Conservation (phyloP, 2,888 invertebrate species). For the Hipparchia semele region DNA sequence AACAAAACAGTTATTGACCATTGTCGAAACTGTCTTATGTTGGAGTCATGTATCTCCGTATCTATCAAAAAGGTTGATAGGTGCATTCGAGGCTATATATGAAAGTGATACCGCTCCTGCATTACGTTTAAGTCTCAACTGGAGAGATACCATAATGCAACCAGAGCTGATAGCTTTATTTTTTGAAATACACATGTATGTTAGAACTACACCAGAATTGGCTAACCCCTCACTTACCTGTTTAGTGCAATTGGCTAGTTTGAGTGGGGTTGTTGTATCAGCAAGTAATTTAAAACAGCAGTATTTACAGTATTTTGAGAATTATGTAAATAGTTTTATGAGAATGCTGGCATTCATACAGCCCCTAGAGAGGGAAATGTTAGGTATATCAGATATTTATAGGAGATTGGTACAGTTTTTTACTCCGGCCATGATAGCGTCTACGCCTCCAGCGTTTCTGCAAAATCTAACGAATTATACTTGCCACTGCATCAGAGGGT, state of each 20-base stretch:
- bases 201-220: conserved; percentile 88
- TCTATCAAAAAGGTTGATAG: conserved; percentile 87
- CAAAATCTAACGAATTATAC: conserved; percentile 72
- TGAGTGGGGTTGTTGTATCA: conserved; percentile 70
- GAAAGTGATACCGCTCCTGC: conserved; percentile 86
- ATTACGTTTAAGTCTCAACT: conserved; percentile 85
- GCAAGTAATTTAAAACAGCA: conserved; percentile 67
- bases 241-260: conserved; percentile 88
- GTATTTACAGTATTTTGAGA: conserved; percentile 74
- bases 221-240: conserved; percentile 91
- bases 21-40: conserved; percentile 89
- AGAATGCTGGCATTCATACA: conserved; percentile 74
- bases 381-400: conserved; percentile 75
- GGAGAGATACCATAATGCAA: conserved; percentile 90
- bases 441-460: conserved; percentile 69
- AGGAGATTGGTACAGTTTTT: conserved; percentile 75
- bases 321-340: conserved; percentile 73
- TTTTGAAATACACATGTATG: conserved; percentile 92
- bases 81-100: conserved; percentile 87
- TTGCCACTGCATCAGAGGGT: conserved; percentile 71
- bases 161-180: conserved; percentile 89
- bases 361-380: conserved; percentile 71
- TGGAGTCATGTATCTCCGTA: conserved; percentile 91
- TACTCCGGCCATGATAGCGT: conserved; percentile 67
- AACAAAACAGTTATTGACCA: conserved; percentile 87